These are phyloP conservation scores for Drosophila varians DNA, from an alignment of 1,140 invertebrate genomes.

Conservation along the genomic window DNA sequence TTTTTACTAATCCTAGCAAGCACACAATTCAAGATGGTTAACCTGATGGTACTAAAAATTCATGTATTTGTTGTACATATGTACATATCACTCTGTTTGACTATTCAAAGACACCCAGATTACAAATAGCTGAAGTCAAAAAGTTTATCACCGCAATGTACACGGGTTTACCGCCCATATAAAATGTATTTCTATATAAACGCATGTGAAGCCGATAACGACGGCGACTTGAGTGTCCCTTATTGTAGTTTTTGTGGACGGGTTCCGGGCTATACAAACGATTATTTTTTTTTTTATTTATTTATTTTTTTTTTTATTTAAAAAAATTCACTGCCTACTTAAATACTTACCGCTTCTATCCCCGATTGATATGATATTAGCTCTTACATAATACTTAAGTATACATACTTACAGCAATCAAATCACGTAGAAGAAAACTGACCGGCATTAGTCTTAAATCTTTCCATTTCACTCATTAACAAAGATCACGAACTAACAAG, in stretches of 20 bases:
- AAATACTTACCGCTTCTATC: constrained; percentile 7
- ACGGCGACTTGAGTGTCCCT: not conserved
- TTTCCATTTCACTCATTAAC: not conserved
- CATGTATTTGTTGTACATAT: no score
- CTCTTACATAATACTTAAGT: constrained; percentile 11
- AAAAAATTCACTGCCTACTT: constrained; percentile 7
- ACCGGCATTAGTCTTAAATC: constrained; percentile 25
- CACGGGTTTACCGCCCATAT: not conserved
- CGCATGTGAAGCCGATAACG: constrained; percentile 16
- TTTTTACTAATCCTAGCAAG: no score
- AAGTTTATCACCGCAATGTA: constrained; percentile 59
- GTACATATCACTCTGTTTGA: constrained; percentile 17
- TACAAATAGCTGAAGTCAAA: constrained; percentile 52
- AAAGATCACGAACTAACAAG: not conserved
- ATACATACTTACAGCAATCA: constrained; percentile 7
- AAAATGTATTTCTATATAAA: not conserved
- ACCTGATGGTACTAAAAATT: not conserved
- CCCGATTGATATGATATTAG: constrained; percentile 4
- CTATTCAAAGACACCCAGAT: constrained; percentile 19
- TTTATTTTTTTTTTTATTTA: not conserved
- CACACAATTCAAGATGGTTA: not conserved
- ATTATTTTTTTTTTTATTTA: not conserved
- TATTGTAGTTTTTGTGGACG: constrained; percentile 19
- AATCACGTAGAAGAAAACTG: constrained; percentile 15
- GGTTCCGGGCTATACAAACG: constrained; percentile 1